Conservation (phyloP, 1,140 invertebrate species). For the Holcopasites calliopsidis region DNA sequence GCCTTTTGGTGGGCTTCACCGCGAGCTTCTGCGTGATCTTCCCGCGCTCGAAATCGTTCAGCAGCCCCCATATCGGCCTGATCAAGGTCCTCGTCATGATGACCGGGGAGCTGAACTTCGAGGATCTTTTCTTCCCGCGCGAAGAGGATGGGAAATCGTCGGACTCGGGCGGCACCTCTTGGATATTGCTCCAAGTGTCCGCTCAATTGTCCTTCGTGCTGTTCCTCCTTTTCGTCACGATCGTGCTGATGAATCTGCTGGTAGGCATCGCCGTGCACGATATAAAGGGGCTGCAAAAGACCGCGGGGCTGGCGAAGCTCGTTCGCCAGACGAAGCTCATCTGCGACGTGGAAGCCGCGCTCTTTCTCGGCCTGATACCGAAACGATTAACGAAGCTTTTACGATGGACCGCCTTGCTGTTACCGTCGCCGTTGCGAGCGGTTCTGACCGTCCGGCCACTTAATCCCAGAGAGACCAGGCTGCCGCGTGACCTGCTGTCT, state of each 20-base stretch:
- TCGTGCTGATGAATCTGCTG: conserved; percentile 90
- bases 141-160: conserved; percentile 83
- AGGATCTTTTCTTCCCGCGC: conserved; percentile 81
- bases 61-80: conserved; percentile 88
- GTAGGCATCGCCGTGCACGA: conserved; percentile 91
- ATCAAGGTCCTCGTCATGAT: conserved; percentile 94
- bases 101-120: conserved; percentile 91
- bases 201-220: conserved; percentile 87
- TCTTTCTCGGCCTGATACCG: conserved; percentile 86
- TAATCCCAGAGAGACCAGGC: conserved; percentile 88
- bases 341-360: conserved; percentile 86
- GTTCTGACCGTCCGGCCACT: conserved; percentile 89
- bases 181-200: conserved; percentile 84
- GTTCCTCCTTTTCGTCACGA: conserved; percentile 88
- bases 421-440: conserved; percentile 88
- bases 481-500: conserved; percentile 87
- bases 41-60: conserved; percentile 88
- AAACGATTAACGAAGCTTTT: conserved; percentile 85
- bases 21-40: conserved; percentile 93
- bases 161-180: conserved; percentile 64
- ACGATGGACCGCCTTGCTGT: conserved; percentile 86
- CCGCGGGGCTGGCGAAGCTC: conserved; percentile 86
- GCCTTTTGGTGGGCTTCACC: conserved; percentile 90
- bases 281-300: conserved; percentile 88
- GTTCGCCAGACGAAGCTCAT: conserved; percentile 89